Evolutionary conservation across 1,140 invertebrate species (phyloP).

Genomic region (Formica selysi): DNA sequence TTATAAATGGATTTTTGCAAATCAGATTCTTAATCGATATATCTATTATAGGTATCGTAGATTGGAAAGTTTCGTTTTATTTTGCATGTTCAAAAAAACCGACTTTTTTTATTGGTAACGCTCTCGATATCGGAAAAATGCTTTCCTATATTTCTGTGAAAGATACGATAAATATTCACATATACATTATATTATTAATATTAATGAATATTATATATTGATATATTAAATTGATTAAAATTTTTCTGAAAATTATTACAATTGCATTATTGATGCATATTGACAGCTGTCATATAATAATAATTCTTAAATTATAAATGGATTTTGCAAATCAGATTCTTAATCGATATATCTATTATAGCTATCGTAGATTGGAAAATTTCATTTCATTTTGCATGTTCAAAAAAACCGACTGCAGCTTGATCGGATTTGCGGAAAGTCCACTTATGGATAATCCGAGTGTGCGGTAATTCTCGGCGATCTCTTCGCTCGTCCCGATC

Average conservation of each 20-base stretch:
- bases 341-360: background rate
- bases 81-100: background rate
- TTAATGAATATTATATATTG: no score
- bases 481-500: background rate
- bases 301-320: background rate
- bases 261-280: background rate
- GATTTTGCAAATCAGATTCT: background rate
- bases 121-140: no score
- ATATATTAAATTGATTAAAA: no score
- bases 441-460: constrained; percentile 34
- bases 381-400: background rate
- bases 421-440: constrained; percentile 43
- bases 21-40: background rate
- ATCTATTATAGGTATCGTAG: background rate
- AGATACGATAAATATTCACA: no score
- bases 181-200: no score
- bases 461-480: background rate
- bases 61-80: background rate
- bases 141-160: background rate
- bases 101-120: background rate
- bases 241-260: background rate
- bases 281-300: background rate
- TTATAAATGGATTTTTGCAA: no score
- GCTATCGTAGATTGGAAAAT: background rate
- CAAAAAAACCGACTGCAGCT: background rate